phyloP scores from a whole-genome alignment of 2,797 vertebrate species.

The Mus minutoides region DNA sequence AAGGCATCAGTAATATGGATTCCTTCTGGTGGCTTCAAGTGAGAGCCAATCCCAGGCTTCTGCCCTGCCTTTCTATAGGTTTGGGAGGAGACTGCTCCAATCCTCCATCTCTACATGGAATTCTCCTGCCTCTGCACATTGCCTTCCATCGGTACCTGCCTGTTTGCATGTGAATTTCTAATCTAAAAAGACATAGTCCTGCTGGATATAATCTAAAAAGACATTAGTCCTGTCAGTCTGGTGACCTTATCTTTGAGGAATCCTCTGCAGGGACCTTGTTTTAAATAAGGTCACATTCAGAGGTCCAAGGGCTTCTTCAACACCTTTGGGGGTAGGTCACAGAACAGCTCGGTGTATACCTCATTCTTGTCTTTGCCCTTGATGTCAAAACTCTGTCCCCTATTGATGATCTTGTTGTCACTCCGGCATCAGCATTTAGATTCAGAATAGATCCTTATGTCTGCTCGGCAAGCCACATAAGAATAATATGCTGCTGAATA shows the following conservation, averaged over 20 bases:
- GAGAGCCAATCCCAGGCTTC: background rate
- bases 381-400: background rate
- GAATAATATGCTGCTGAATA: background rate
- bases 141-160: background rate
- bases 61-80: no score
- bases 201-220: no score
- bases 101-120: background rate
- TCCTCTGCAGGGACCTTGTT: background rate
- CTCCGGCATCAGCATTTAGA: background rate
- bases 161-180: background rate
- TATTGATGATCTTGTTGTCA: background rate
- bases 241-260: background rate
- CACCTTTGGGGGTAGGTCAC: background rate
- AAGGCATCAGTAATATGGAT: accelerated
- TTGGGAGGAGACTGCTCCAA: background rate
- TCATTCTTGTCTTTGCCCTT: background rate
- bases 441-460: background rate
- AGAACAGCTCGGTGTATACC: background rate
- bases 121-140: background rate
- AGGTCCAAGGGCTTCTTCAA: background rate
- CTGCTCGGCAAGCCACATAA: background rate
- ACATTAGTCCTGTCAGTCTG: no score
- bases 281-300: background rate
- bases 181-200: background rate
- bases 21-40: background rate